Evolutionary conservation across 2,888 invertebrate genomes (phyloP).

Genomic region (Caenorhabditis sulstoni): DNA sequence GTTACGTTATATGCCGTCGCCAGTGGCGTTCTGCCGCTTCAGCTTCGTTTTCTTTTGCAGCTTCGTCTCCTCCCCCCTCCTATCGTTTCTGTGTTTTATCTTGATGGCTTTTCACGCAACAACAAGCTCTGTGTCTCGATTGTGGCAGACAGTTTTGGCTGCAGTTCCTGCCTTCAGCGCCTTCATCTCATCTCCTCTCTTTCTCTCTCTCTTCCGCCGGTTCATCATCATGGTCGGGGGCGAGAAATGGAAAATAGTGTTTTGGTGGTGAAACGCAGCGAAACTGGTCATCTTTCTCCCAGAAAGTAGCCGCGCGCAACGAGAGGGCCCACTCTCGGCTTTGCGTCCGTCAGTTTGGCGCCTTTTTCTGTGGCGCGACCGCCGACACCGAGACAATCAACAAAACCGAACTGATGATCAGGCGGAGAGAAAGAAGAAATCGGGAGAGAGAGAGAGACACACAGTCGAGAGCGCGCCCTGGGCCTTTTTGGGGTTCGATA

Average conservation of each 20-base stretch:
- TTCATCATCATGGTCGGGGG: constrained; percentile 31
- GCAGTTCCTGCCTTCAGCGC: constrained; percentile 9
- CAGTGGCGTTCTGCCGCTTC: constrained; percentile 45
- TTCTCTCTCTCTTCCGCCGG: constrained; percentile 11
- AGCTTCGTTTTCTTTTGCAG: constrained; percentile 6
- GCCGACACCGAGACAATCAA: constrained; percentile 62
- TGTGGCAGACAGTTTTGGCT: constrained; percentile 23
- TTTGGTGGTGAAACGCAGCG: constrained; percentile 54
- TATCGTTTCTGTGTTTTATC: constrained; percentile 28
- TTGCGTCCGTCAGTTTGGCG: constrained; percentile 61
- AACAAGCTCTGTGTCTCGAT: constrained; percentile 50
- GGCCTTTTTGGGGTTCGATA: constrained; percentile 55
- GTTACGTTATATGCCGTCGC: constrained; percentile 51
- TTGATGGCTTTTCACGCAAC: constrained; percentile 54
- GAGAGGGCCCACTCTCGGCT: constrained; percentile 51
- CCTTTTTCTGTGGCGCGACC: constrained; percentile 61
- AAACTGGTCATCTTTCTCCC: constrained; percentile 55
- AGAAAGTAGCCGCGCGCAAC: constrained; percentile 48
- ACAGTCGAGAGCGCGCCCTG: constrained; percentile 40
- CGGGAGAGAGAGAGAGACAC: constrained; percentile 16
- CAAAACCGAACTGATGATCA: constrained; percentile 60
- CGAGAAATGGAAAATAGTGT: constrained; percentile 38
- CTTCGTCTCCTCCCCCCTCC: background rate
- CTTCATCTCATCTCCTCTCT: constrained; percentile 19
- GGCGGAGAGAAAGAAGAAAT: constrained; percentile 23